phyloP scores from a whole-genome alignment of 2,888 invertebrate species.

The Sycophila texana region DNA sequence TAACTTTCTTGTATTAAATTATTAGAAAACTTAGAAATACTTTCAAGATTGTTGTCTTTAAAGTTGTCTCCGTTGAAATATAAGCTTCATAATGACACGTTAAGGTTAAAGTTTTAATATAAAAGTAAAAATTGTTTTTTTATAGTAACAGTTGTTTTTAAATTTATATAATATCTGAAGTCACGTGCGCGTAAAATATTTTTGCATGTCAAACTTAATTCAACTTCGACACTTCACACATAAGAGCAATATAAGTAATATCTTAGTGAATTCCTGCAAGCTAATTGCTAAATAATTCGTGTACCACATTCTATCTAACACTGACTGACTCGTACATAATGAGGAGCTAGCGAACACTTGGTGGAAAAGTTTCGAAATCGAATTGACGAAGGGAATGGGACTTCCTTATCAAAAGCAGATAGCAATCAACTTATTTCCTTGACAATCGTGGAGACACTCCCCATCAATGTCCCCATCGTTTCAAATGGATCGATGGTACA shows the following conservation, averaged over 20 bases:
- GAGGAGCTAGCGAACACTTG: neutral
- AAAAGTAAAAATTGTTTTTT: too few relatives aligned
- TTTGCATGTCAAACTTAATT: too few relatives aligned
- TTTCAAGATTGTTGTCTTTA: too few relatives aligned
- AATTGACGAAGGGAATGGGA: neutral
- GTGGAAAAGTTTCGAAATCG: neutral
- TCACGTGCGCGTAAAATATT: too few relatives aligned
- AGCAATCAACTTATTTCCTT: conserved; percentile 10
- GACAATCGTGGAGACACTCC: conserved; percentile 2
- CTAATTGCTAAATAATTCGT: conserved; percentile 2
- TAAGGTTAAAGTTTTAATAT: too few relatives aligned
- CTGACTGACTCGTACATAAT: neutral
- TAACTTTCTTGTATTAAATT: too few relatives aligned
- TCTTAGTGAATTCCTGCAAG: neutral
- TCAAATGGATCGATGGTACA: neutral
- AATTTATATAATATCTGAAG: too few relatives aligned
- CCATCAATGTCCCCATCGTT: neutral
- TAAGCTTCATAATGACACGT: too few relatives aligned
- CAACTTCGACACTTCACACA: too few relatives aligned
- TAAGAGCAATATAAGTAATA: neutral
- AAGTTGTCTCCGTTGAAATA: too few relatives aligned
- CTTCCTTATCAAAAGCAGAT: conserved; percentile 11
- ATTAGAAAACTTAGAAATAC: too few relatives aligned
- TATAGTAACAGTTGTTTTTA: too few relatives aligned
- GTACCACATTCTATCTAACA: neutral